Evolutionary conservation across 2,888 invertebrate species (phyloP).

Genomic region (Acanthosepion esculentum): DNA sequence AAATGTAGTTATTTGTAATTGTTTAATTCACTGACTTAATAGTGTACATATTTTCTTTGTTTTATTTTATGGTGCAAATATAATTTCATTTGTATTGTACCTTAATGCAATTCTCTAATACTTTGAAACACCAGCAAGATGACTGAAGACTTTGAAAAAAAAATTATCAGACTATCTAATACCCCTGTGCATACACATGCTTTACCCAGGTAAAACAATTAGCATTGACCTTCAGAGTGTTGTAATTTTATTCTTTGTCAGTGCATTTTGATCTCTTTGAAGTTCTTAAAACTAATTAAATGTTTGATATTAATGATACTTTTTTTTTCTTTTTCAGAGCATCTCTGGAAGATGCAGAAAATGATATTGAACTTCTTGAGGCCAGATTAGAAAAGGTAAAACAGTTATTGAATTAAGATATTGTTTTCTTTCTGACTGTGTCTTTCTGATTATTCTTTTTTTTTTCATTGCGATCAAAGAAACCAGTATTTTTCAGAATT

Average conservation of each 20-base stretch:
- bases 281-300: background rate
- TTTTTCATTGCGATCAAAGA: background rate
- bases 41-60: too few species aligned
- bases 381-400: conserved; percentile 89
- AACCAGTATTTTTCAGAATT: background rate
- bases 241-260: too few species aligned
- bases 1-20: too few species aligned
- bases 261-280: background rate
- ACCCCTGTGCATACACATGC: too few species aligned
- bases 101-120: too few species aligned
- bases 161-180: too few species aligned
- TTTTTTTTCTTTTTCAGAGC: conserved; percentile 79
- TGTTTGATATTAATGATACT: background rate
- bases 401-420: background rate
- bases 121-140: too few species aligned
- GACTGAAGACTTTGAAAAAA: too few species aligned
- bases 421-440: background rate
- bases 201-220: too few species aligned
- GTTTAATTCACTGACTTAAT: too few species aligned
- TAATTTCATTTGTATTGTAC: too few species aligned
- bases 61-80: too few species aligned
- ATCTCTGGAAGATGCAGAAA: conserved; percentile 89
- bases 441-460: background rate
- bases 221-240: background rate
- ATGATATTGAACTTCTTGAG: conserved; percentile 89